These are phyloP conservation scores for Cyprinodon diabolis DNA, from an alignment of 2,797 vertebrate species.

Conservation along the genomic window DNA sequence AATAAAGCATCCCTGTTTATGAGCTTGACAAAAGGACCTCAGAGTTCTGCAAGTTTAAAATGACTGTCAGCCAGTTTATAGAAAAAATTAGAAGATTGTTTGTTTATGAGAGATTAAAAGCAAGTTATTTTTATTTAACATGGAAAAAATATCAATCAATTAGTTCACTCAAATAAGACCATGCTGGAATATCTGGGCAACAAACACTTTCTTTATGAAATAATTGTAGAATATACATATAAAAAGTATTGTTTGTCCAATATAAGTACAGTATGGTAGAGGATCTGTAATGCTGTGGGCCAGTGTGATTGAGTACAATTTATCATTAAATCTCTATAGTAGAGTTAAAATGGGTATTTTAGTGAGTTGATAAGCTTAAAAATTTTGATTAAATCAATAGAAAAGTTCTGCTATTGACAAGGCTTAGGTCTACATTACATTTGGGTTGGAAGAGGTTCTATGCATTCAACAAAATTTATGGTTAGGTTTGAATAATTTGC, in stretches of 20 bases:
- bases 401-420: background rate
- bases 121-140: no score
- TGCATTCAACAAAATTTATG: background rate
- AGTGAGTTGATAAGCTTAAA: background rate
- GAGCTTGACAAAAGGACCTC: no score
- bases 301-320: background rate
- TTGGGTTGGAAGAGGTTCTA: no score
- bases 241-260: background rate
- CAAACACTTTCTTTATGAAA: background rate
- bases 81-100: no score
- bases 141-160: no score
- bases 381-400: no score
- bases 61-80: no score
- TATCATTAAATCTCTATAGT: background rate
- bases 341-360: background rate
- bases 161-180: background rate
- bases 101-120: no score
- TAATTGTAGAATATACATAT: background rate
- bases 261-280: background rate
- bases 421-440: background rate
- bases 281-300: background rate
- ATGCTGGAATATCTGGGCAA: background rate
- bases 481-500: background rate
- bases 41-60: no score
- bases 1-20: no score